phyloP scores from a whole-genome alignment of 2,113 vertebrate species.

The Dasypus novemcinctus region DNA sequence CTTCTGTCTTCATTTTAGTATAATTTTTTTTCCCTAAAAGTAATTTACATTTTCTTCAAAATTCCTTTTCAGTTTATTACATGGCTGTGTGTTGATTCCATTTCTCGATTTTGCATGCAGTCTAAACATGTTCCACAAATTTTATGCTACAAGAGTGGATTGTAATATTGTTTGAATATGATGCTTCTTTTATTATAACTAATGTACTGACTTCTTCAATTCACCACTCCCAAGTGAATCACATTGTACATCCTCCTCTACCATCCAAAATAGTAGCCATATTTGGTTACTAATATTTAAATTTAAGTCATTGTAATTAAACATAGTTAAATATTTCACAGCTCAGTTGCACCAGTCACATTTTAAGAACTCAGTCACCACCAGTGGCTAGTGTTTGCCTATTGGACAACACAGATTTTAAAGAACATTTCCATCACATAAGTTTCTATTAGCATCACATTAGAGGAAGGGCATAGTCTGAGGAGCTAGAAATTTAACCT shows the following conservation, averaged over 20 bases:
- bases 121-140: neutral
- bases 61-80: constrained; percentile 31
- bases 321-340: neutral
- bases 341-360: neutral
- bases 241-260: neutral
- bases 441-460: neutral
- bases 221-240: neutral
- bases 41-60: constrained; percentile 49
- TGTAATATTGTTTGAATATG: neutral
- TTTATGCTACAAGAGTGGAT: neutral
- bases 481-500: neutral
- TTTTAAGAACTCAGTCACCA: neutral
- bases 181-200: constrained; percentile 12
- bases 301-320: constrained; percentile 8
- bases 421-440: neutral
- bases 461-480: neutral
- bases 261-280: neutral
- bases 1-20: constrained; percentile 25
- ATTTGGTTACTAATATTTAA: neutral
- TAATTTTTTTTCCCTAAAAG: neutral
- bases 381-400: neutral
- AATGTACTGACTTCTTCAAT: neutral
- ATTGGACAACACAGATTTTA: neutral
- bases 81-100: neutral
- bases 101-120: neutral